A percentile compares a stretch with the other conserved stretches of the same genome.
These are phyloP conservation scores for Girardinus metallicus DNA, from an alignment of 2,797 vertebrate genomes.

Conservation along the genomic window DNA sequence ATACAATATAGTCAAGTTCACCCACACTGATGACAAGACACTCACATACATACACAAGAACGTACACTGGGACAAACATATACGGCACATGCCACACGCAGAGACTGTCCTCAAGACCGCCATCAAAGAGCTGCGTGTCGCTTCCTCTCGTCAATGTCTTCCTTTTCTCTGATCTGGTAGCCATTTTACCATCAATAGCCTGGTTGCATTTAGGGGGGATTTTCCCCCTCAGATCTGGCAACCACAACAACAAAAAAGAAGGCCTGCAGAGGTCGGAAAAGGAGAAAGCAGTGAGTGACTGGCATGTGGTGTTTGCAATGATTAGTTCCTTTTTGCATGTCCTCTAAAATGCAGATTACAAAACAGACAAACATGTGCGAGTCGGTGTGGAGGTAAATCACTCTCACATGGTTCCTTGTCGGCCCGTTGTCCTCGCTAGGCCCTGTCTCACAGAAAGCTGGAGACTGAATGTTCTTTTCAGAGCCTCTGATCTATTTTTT, in stretches of 20 bases:
- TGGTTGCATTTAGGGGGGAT: slow-evolving; percentile 63
- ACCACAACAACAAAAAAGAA: slow-evolving; percentile 52
- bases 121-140: slow-evolving; percentile 51
- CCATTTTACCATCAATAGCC: slow-evolving; percentile 65
- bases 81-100: slow-evolving; percentile 62
- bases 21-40: slow-evolving; percentile 49
- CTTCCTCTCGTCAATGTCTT: slow-evolving; percentile 56
- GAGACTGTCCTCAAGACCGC: slow-evolving; percentile 32
- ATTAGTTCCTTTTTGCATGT: slow-evolving; percentile 37
- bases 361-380: slow-evolving; percentile 43
- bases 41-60: slow-evolving; percentile 34
- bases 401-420: slow-evolving; percentile 45
- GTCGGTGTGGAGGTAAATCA: slow-evolving; percentile 29
- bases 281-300: slow-evolving; percentile 66
- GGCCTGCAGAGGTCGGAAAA: slow-evolving; percentile 35
- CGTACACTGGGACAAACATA: slow-evolving; percentile 37
- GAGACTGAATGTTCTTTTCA: background rate
- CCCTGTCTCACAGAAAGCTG: slow-evolving; percentile 9
- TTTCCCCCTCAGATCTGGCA: slow-evolving; percentile 67
- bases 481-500: background rate
- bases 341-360: slow-evolving; percentile 35
- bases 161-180: slow-evolving; percentile 55
- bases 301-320: slow-evolving; percentile 42
- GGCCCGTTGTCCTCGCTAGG: slow-evolving; percentile 21
- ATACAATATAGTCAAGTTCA: slow-evolving; percentile 49